phyloP scores from a whole-genome alignment of 1,140 invertebrate genomes.

The Euwallacea similis region DNA sequence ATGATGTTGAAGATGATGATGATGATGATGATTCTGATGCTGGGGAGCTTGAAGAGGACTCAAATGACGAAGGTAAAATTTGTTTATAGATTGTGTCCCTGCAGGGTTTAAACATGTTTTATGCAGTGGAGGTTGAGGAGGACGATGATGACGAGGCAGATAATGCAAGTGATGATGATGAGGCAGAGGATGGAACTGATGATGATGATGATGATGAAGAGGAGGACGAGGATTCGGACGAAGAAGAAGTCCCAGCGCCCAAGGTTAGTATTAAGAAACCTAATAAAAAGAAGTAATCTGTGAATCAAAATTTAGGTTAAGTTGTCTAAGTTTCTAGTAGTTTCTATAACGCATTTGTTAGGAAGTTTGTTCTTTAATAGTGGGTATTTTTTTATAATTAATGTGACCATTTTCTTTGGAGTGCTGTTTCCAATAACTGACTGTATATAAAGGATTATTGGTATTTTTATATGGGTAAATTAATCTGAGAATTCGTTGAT shows the following conservation, averaged over 20 bases:
- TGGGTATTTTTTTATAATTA: background rate
- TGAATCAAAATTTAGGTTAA: constrained; percentile 19
- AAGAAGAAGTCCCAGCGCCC: constrained; percentile 25
- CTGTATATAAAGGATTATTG: no score
- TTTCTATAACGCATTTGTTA: constrained; percentile 10
- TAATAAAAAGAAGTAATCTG: constrained; percentile 42
- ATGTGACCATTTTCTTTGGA: no score
- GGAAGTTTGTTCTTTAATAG: background rate
- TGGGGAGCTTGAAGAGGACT: constrained; percentile 21
- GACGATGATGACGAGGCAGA: constrained; percentile 27
- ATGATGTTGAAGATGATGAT: constrained; percentile 28
- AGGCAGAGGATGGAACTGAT: constrained; percentile 38
- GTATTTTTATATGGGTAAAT: no score
- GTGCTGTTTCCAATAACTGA: no score
- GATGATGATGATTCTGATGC: constrained; percentile 31
- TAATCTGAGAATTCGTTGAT: no score
- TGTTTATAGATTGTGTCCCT: constrained; percentile 21
- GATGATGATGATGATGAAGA: constrained; percentile 41
- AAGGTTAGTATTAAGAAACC: constrained; percentile 44
- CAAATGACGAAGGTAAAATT: constrained; percentile 10
- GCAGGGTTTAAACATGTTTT: background rate
- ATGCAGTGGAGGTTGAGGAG: constrained; percentile 5
- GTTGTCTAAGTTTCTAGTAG: constrained; percentile 3
- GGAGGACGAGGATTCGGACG: constrained; percentile 39
- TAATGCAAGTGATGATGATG: constrained; percentile 31